Evolutionary conservation across 2,888 invertebrate species (phyloP), one percentile per base, ranked within the genome.

Genomic region (Pristionchus fissidentatus): DNA sequence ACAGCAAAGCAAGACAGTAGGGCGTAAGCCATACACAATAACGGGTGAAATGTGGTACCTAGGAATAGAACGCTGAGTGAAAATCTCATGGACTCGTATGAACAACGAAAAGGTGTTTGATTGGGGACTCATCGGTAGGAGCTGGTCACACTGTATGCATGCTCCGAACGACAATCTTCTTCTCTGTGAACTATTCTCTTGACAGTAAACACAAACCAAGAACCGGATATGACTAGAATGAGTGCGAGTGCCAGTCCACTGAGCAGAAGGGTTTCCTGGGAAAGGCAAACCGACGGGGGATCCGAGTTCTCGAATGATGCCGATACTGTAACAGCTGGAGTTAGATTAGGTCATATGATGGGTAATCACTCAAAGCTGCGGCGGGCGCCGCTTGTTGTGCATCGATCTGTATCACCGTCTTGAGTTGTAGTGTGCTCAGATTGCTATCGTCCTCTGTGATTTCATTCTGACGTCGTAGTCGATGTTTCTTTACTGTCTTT

Each of bases 321-420:
- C 10, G 80, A 57, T 32, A 81, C 80, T 81, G 62, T 46, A 81
- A 62, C 7, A 22, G 8, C 26, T 57, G 41, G 22, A 32, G 29
- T 38, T 8, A 1, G 8, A 41, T 7, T 22, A 60, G 43, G 41
- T 29, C 15, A 32, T n/a, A 35, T 15, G 32, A 75, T 78, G 32
- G 84, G n/a, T n/a, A 5, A 86, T 85, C 62, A 89, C 89, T 87
- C 80, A 89, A 81, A 35, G 88, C n/a, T n/a, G n/a, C 88, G 75
- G 87, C 88, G 81, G 85, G 85, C 62, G 85, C 83, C 8, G 86
- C 85, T 60, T 86, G 84, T 86, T 88, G 89, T 41, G 87, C 87
- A 49, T 88, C 86, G 55, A 89, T 89, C 77, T 89, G 87, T 73
- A 89, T 85, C 35, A 88, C 88, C 19, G 89, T 86, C 83, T 86